phyloP scores from a whole-genome alignment of 2,888 invertebrate genomes.

The Heliconius cydno region DNA sequence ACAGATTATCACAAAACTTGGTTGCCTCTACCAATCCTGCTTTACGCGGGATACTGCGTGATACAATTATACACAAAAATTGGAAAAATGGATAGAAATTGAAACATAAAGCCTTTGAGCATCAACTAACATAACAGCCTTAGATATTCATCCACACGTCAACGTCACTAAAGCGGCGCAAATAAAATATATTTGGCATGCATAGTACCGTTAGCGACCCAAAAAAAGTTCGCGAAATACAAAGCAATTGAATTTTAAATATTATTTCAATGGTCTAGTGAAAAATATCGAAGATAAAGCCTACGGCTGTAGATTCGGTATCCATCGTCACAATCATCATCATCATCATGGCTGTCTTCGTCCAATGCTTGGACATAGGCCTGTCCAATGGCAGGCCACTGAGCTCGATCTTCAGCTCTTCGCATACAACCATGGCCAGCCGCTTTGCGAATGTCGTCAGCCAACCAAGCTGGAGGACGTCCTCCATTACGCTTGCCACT shows the following conservation, averaged over 20 bases:
- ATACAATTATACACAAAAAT: not conserved
- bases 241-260: constrained; percentile 54
- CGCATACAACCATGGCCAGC: too few relatives aligned
- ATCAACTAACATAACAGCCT: not conserved
- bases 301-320: not conserved
- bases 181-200: constrained; percentile 44
- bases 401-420: too few relatives aligned
- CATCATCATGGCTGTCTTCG: too few relatives aligned
- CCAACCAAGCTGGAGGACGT: too few relatives aligned
- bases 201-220: constrained; percentile 54
- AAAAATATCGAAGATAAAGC: not conserved
- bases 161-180: constrained; percentile 29
- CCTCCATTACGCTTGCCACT: too few relatives aligned
- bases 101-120: not conserved
- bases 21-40: not conserved
- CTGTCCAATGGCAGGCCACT: too few relatives aligned
- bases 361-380: too few relatives aligned
- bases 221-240: constrained; percentile 48
- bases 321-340: not conserved
- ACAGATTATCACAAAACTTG: not conserved
- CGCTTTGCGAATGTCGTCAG: too few relatives aligned
- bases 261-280: constrained; percentile 10
- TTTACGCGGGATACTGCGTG: not conserved
- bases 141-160: constrained; percentile 19
- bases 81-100: not conserved